Evolutionary conservation across 2,113 vertebrate genomes (phyloP), one percentile per base, ranked within the genome.

Genomic region (Triplophysa dalaica): DNA sequence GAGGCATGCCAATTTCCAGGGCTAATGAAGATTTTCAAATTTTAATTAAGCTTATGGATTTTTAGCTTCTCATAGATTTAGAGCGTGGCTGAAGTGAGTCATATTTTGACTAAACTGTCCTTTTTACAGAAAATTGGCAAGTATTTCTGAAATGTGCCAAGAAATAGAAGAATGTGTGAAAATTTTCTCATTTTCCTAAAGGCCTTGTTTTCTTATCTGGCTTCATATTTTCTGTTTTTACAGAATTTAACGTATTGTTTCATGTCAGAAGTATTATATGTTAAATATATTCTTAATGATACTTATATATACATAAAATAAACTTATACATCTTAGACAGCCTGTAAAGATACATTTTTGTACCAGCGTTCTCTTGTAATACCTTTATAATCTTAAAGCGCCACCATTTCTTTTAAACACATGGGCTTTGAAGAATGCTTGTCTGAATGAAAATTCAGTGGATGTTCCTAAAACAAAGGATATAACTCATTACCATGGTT

Each of bases 1-100:
- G 43, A 52, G 61, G 26, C 17, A 24, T 77, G 61, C 17, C 62
- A 21, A 26, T 77, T 77, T 24, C 12, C 62, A 65, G 45, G 7
- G 5, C 19, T 77, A 77, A 77, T 77, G 22, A 50, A 75, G 22
- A 50, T 75, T 75, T 58, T 48, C 41, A 62, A 16, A 4, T 48
- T 75, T 75, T 50, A 75, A 75, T 75, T 48, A 63, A 75, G 73
- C 22, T 48, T 50, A 29, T 75, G 16, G 16, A 75, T 9, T 75
- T 63, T 48, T 74, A 43, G 54, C 69, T 43, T 74, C 56, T 74
- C 4, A 11, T 41, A 63, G 38, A 75, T 61, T 19, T 11, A 11
- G 1, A 50, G 60, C 24, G 24, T 43, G 58, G 41, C 48, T 75
- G 33, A 62, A 75, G 45, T 41, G 14, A 70, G 17, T 33, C 4